Base-by-base conservation (phyloP, 2,797 vertebrate genomes). In the Diplodus sargus region DNA sequence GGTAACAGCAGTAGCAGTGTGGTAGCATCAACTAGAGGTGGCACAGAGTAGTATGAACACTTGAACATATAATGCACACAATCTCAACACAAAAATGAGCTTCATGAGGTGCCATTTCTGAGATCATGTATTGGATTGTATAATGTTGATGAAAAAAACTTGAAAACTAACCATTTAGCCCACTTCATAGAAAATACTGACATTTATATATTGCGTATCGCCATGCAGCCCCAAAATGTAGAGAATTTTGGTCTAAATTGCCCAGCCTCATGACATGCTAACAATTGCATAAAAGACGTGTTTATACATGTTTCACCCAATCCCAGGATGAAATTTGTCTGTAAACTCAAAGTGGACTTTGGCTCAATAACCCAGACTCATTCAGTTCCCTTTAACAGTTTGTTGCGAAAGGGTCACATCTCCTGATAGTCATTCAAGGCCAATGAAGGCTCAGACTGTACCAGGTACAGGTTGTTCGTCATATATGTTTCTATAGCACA, bases 291-390 rank as follows among this genome's bases (percentile, higher is more conserved):
- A 4, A 49, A 23, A 30, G 14, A 15, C 42, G 34, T 48, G 18
- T 60, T 63, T 43, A 34, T 14, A 70, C 34, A 49, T 30, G 13
- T 9, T 56, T 59, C 49, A 71, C 39, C 16, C 62, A 12, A 61
- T 83, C 52, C 42, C 14, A n/a, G 49, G 5, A 1, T 75, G 16
- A 53, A 15, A 65, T 71, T 48, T 47, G 17, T 30, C 42, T 64
- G 11, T 73, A 64, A 83, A 60, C 60, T 78, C 34, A 81, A 70
- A 52, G 39, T 80, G 79, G 72, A 87, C 89, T 87, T 90, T 89
- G 78, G 7, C 43, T 76, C 53, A 53, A 15, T 62, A 70, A 78
- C 14, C 42, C 64, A 51, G 68, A 67, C 54, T 43, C 18, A 39
- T 7, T 30, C 6, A 75, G 66, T 75, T 57, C 58, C 49, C 51